Evolutionary conservation across 2,888 invertebrate species (phyloP).

Genomic region (Hirtodrosophila duncani): DNA sequence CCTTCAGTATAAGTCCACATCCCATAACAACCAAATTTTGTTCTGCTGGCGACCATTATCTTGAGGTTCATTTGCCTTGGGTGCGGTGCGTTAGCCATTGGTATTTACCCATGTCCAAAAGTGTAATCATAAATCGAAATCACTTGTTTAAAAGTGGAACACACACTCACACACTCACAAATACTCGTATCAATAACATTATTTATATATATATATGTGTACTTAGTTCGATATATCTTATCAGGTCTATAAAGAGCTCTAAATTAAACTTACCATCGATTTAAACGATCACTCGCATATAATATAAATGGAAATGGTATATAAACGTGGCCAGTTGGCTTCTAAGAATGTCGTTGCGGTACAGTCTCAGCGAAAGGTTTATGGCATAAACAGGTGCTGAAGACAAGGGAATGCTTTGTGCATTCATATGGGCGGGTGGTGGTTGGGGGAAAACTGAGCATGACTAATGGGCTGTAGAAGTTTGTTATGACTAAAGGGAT

Average conservation of each 20-base stretch:
- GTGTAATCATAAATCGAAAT: constrained; percentile 63
- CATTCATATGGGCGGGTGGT: not conserved
- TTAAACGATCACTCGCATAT: constrained; percentile 37
- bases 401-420: not conserved
- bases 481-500: too few species aligned
- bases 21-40: constrained; percentile 17
- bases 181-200: constrained; percentile 17
- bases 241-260: constrained; percentile 52
- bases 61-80: constrained; percentile 6
- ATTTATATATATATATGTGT: constrained; percentile 22
- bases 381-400: constrained; percentile 13
- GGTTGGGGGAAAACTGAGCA: constrained; percentile 6
- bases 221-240: constrained; percentile 44
- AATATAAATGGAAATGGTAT: constrained; percentile 51
- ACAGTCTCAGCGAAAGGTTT: constrained; percentile 21
- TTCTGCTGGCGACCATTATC: constrained; percentile 11
- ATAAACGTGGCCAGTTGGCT: constrained; percentile 38
- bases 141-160: constrained; percentile 67
- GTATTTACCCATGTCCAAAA: constrained; percentile 60
- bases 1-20: too few species aligned
- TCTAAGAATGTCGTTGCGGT: constrained; percentile 7
- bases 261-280: constrained; percentile 50
- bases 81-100: constrained; percentile 34
- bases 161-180: constrained; percentile 26
- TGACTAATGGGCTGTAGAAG: too few species aligned